phyloP scores from a whole-genome alignment of 2,797 vertebrate species.

The Typhlichthys subterraneus region DNA sequence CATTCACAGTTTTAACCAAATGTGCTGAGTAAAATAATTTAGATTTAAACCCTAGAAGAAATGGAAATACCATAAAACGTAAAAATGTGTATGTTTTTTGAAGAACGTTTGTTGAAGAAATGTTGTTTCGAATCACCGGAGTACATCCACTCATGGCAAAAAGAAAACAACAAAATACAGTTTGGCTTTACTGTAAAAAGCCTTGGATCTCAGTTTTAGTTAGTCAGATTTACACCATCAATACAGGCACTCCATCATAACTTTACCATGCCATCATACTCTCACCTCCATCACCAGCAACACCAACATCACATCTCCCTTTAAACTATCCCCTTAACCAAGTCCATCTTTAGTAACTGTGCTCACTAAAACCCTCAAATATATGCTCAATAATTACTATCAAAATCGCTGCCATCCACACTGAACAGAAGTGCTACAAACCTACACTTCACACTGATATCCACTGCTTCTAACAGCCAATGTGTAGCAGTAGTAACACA shows the following conservation, averaged over 20 bases:
- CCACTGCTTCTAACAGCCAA: too few species aligned
- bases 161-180: slow-evolving; percentile 14
- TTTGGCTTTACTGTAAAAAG: too few species aligned
- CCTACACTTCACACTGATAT: too few species aligned
- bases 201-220: too few species aligned
- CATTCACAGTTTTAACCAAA: slow-evolving; percentile 77
- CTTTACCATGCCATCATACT: background rate
- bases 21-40: slow-evolving; percentile 50
- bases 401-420: too few species aligned
- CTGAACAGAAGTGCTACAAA: too few species aligned
- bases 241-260: background rate
- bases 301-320: slow-evolving; percentile 3
- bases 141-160: slow-evolving; percentile 37
- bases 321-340: background rate
- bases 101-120: too few species aligned
- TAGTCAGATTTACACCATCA: background rate
- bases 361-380: background rate
- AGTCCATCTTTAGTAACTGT: background rate
- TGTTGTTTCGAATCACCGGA: slow-evolving; percentile 4
- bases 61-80: slow-evolving; percentile 29
- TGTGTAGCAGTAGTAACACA: too few species aligned
- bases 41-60: slow-evolving; percentile 43
- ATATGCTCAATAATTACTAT: too few species aligned
- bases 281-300: too few species aligned
- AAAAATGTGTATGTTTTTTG: background rate